A percentile compares a stretch with the other conserved stretches of the same genome.
These are phyloP conservation scores for Lerista edwardsae DNA, from an alignment of 2,797 vertebrate species.

Conservation along the genomic window DNA sequence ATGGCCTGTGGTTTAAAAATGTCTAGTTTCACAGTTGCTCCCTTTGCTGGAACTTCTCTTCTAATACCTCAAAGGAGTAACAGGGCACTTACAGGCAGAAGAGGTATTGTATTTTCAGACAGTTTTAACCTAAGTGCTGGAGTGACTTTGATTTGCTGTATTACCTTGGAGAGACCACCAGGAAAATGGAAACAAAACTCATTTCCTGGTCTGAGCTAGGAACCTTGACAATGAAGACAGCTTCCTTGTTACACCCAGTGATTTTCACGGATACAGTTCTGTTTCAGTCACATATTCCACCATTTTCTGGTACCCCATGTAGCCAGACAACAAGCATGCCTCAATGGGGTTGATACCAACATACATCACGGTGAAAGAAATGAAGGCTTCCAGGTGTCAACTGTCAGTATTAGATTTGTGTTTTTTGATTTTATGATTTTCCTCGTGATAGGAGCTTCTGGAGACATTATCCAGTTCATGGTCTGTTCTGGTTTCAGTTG, in stretches of 20 bases:
- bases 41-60: not conserved
- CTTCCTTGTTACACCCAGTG: not conserved
- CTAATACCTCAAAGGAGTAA: not conserved
- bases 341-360: not conserved
- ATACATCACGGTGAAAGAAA: not conserved
- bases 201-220: not conserved
- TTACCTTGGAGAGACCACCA: not conserved
- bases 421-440: slow-evolving; percentile 64
- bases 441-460: slow-evolving; percentile 37
- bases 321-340: not conserved
- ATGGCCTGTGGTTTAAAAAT: not conserved
- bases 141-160: not conserved
- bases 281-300: slow-evolving; percentile 31
- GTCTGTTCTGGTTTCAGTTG: slow-evolving; percentile 56
- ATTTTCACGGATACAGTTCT: slow-evolving; percentile 18
- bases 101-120: not conserved
- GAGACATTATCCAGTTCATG: slow-evolving; percentile 13
- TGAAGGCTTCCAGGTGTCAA: slow-evolving; percentile 47
- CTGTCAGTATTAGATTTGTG: slow-evolving; percentile 56
- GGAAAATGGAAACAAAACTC: not conserved
- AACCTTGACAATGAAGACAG: slow-evolving; percentile 5
- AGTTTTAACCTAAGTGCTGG: not conserved
- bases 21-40: not conserved
- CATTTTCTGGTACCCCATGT: not conserved
- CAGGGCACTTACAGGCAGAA: not conserved